These are phyloP conservation scores for Rhincodon typus DNA, from an alignment of 2,797 vertebrate genomes.

Conservation along the genomic window DNA sequence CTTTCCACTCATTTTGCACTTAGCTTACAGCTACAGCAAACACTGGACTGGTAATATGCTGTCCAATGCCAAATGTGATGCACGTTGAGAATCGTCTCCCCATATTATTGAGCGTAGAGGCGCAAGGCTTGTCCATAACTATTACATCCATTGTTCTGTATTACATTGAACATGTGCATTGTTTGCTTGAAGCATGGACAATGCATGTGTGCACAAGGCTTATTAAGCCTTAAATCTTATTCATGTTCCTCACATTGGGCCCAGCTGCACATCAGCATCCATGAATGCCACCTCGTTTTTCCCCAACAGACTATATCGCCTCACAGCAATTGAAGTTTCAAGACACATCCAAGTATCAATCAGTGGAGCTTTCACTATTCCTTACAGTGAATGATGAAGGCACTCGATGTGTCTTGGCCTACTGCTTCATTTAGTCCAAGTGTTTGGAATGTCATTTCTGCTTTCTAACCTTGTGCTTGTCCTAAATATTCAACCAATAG, in stretches of 20 bases:
- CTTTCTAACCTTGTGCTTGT: neutral
- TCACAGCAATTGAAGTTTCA: neutral
- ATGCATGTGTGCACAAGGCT: neutral
- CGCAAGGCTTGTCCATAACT: neutral
- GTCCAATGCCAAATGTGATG: neutral
- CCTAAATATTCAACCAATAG: neutral
- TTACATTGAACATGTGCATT: neutral
- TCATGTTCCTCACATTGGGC: neutral
- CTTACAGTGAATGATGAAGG: constrained; percentile 3
- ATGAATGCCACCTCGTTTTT: neutral
- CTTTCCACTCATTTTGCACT: neutral
- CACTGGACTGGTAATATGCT: neutral
- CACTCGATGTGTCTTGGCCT: neutral
- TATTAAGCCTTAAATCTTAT: neutral
- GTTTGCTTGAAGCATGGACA: neutral
- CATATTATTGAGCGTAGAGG: neutral
- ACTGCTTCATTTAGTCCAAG: neutral
- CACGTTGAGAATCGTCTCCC: neutral
- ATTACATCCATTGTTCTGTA: neutral
- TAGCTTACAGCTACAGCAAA: neutral
- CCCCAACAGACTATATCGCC: neutral
- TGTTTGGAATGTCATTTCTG: neutral
- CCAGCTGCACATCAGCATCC: neutral
- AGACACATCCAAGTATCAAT: neutral
- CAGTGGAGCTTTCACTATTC: neutral